Conservation (phyloP, 2,888 invertebrate genomes). For the Dione juno region DNA sequence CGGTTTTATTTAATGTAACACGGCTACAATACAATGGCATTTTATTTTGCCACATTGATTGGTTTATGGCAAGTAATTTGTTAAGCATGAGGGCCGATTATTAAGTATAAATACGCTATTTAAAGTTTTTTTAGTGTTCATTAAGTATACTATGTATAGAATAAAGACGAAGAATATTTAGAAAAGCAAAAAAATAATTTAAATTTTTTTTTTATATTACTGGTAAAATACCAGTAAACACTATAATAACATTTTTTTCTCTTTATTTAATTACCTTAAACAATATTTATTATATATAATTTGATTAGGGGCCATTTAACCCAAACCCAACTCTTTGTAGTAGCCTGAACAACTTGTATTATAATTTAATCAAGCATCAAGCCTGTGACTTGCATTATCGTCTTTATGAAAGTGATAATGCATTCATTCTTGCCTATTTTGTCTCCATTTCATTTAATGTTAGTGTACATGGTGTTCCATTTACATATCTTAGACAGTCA, state of each 20-base stretch:
- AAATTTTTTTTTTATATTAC: too few species aligned
- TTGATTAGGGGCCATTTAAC: too few species aligned
- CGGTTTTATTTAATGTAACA: slow-evolving; percentile 60
- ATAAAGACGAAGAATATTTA: too few species aligned
- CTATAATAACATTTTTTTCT: too few species aligned
- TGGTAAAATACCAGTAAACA: too few species aligned
- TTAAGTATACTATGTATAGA: too few species aligned
- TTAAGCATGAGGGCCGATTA: slow-evolving; percentile 19
- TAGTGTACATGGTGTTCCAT: slow-evolving; percentile 51
- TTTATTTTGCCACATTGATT: slow-evolving; percentile 26
- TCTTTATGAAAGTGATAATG: slow-evolving; percentile 5
- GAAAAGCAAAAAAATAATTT: too few species aligned
- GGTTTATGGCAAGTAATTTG: slow-evolving; percentile 17
- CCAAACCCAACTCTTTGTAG: too few species aligned
- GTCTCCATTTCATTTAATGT: slow-evolving; percentile 28
- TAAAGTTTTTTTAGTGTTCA: too few species aligned
- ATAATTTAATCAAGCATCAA: background rate
- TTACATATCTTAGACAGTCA: slow-evolving; percentile 58
- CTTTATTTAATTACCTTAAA: too few species aligned
- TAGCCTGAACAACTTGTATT: too few species aligned
- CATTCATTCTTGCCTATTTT: background rate
- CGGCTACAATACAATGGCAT: slow-evolving; percentile 12
- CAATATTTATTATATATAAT: too few species aligned
- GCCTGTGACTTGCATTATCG: background rate
- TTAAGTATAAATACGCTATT: background rate